A percentile compares a stretch with the other conserved stretches of the same genome.
phyloP scores from a whole-genome alignment of 1,140 invertebrate species.

The Aphaenogaster ashmeadi region DNA sequence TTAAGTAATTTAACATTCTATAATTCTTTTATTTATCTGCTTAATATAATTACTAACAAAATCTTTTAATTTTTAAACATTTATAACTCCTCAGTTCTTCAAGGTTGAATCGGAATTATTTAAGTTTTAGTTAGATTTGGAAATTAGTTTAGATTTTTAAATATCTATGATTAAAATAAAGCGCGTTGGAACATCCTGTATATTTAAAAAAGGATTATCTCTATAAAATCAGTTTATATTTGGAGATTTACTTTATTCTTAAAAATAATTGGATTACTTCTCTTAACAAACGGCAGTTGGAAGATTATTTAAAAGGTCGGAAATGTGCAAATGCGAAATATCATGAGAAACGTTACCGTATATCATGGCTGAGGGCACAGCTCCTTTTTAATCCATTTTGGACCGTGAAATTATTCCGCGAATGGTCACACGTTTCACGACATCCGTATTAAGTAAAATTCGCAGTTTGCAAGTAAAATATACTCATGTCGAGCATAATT shows the following conservation, averaged over 20 bases:
- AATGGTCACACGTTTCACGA: constrained; percentile 37
- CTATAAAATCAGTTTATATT: not conserved
- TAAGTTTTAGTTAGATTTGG: not conserved
- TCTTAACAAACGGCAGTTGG: not conserved
- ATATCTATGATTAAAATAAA: not conserved
- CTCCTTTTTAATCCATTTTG: constrained; percentile 48
- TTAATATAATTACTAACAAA: not conserved
- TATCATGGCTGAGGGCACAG: constrained; percentile 42
- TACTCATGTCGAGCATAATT: constrained; percentile 14
- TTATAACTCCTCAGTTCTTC: not conserved
- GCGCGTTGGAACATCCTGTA: not conserved
- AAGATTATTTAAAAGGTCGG: constrained; percentile 31
- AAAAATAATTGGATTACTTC: constrained; percentile 30
- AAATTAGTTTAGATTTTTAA: not conserved
- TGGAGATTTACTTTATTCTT: not conserved
- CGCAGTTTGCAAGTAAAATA: constrained; percentile 56
- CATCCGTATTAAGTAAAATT: constrained; percentile 54
- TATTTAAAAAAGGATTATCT: not conserved
- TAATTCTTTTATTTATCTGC: not conserved
- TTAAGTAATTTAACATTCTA: not conserved
- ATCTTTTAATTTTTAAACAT: not conserved
- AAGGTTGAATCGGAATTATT: not conserved
- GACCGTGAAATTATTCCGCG: constrained; percentile 47
- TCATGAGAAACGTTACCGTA: constrained; percentile 39
- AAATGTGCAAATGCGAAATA: constrained; percentile 51